These are phyloP conservation scores for Crotalus tigris DNA, from an alignment of 2,113 vertebrate species.

Conservation along the genomic window DNA sequence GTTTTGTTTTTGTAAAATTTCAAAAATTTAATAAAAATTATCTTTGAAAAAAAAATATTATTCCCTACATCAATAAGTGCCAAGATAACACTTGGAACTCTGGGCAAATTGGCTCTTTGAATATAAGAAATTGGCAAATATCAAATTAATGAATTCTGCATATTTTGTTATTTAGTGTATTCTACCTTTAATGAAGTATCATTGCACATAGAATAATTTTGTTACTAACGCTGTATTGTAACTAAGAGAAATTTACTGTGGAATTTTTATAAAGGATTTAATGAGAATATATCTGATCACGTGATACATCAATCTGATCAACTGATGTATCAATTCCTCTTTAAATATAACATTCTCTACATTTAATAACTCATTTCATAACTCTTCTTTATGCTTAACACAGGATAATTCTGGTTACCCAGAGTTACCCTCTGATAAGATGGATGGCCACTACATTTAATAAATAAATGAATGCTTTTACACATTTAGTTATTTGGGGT, in stretches of 20 bases:
- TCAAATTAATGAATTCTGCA: rapidly evolving
- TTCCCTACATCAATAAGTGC: not conserved
- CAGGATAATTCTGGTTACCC: too few species aligned
- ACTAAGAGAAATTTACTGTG: not conserved
- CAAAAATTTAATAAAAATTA: too few species aligned
- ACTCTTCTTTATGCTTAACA: not conserved
- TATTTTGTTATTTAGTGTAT: rapidly evolving
- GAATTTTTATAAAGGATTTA: not conserved
- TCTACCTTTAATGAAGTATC: not conserved
- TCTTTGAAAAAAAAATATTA: not conserved
- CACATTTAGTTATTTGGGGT: not conserved
- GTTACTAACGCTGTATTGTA: not conserved
- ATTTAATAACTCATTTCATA: not conserved
- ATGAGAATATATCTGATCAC: not conserved
- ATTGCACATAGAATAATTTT: rapidly evolving
- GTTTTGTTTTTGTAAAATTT: too few species aligned
- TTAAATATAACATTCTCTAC: not conserved
- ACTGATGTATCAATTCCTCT: not conserved
- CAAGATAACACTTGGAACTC: rapidly evolving
- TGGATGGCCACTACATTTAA: too few species aligned
- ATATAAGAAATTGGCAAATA: constrained; percentile 12
- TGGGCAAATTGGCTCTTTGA: not conserved
- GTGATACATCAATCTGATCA: not conserved
- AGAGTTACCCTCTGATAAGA: too few species aligned
- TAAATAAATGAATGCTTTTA: not conserved